Evolutionary conservation across 2,113 vertebrate species (phyloP).

Genomic region (Balaeniceps rex): DNA sequence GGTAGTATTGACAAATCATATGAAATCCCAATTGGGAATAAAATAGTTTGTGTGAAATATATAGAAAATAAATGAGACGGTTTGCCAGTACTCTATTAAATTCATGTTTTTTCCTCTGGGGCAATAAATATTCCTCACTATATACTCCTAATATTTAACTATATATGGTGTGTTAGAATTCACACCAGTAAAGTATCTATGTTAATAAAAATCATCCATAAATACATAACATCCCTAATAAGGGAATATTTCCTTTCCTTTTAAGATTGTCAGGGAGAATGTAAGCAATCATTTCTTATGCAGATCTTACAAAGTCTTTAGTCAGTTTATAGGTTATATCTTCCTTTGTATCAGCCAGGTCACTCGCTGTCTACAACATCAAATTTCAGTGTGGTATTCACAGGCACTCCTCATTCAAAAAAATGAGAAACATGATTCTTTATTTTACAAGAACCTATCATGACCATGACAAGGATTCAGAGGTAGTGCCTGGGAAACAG

Average conservation of each 20-base stretch:
- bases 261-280: not conserved
- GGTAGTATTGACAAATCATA: not conserved
- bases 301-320: not conserved
- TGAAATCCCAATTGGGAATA: not conserved
- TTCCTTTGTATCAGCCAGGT: not conserved
- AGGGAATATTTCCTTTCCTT: not conserved
- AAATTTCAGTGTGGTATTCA: not conserved
- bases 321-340: not conserved
- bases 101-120: not conserved
- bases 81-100: not conserved
- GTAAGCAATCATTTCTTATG: not conserved
- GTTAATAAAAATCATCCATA: not conserved
- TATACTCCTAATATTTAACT: not conserved
- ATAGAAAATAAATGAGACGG: not conserved
- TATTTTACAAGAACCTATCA: not conserved
- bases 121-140: not conserved
- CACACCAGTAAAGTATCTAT: not conserved
- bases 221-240: not conserved
- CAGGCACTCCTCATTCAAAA: not conserved
- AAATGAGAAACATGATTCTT: not conserved
- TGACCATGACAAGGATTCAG: not conserved
- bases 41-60: not conserved
- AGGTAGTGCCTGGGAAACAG: not conserved
- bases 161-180: not conserved
- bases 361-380: not conserved